Conservation (phyloP, 2,888 invertebrate genomes). For the Oxyteleia sp. region DNA sequence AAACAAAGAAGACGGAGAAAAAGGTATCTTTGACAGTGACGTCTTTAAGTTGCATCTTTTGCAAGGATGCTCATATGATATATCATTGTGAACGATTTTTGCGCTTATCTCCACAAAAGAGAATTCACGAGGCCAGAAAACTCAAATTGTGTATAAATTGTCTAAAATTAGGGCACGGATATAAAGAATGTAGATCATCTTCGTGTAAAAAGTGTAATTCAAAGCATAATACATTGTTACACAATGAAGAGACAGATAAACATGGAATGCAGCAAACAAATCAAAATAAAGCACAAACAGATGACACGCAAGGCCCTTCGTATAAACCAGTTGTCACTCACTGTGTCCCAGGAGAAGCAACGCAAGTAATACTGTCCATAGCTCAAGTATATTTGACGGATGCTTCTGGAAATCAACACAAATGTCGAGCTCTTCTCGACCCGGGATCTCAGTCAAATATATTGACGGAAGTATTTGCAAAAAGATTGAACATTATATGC, state of each 20-base stretch:
- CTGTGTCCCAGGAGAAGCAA: not conserved
- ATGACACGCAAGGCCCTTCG: no score
- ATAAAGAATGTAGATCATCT: constrained; percentile 29
- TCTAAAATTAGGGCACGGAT: not conserved
- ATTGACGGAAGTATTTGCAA: constrained; percentile 7
- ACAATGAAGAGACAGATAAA: no score
- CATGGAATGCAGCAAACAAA: no score
- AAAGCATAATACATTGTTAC: constrained; percentile 8
- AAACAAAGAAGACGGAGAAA: no score
- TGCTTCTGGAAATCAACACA: constrained; percentile 9
- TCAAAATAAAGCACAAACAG: no score
- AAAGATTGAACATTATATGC: not conserved
- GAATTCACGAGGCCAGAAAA: not conserved
- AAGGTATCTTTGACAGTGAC: no score
- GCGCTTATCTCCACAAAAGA: not conserved
- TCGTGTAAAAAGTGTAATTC: constrained; percentile 27
- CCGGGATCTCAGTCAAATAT: constrained; percentile 12
- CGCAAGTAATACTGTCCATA: constrained; percentile 7
- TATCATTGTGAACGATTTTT: constrained; percentile 8
- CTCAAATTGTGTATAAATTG: not conserved
- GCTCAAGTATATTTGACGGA: constrained; percentile 15
- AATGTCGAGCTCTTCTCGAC: constrained; percentile 16
- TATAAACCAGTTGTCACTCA: no score
- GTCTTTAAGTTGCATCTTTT: no score
- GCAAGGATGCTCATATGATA: not conserved